Evolutionary conservation across 2,797 vertebrate genomes (phyloP).

Genomic region (Vultur gryphus): DNA sequence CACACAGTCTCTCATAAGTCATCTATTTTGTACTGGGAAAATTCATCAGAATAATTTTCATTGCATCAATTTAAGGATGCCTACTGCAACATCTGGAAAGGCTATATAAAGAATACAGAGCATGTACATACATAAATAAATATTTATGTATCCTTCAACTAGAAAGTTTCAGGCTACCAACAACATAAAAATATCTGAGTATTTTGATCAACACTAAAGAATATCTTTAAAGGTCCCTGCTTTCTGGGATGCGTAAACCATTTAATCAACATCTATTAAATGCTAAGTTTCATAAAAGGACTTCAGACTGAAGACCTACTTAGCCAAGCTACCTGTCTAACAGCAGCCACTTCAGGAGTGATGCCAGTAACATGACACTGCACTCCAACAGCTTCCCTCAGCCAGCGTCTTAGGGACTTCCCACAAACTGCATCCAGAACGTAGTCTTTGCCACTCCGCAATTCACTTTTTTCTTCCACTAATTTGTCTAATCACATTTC

Average conservation of each 20-base stretch:
- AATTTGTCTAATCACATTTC: not conserved
- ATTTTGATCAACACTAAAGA: not conserved
- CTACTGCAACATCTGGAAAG: not conserved
- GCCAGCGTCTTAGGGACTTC: not conserved
- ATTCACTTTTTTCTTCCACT: not conserved
- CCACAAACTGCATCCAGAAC: not conserved
- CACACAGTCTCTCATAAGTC: not conserved
- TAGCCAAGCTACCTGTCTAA: not conserved
- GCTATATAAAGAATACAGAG: not conserved
- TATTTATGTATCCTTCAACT: not conserved
- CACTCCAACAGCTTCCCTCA: not conserved
- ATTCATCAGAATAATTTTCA: constrained; percentile 17
- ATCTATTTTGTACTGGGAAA: not conserved
- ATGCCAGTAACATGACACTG: not conserved
- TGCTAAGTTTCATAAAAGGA: not conserved
- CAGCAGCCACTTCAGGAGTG: not conserved
- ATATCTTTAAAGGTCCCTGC: not conserved
- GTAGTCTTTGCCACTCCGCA: not conserved
- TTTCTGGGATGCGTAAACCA: not conserved
- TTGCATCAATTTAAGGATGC: not conserved
- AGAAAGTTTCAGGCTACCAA: not conserved
- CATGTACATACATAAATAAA: not conserved
- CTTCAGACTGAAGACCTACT: not conserved
- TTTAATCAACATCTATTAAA: not conserved
- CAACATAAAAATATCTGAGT: not conserved